phyloP scores from a whole-genome alignment of 2,113 vertebrate genomes.

The Ceyx margarethae region DNA sequence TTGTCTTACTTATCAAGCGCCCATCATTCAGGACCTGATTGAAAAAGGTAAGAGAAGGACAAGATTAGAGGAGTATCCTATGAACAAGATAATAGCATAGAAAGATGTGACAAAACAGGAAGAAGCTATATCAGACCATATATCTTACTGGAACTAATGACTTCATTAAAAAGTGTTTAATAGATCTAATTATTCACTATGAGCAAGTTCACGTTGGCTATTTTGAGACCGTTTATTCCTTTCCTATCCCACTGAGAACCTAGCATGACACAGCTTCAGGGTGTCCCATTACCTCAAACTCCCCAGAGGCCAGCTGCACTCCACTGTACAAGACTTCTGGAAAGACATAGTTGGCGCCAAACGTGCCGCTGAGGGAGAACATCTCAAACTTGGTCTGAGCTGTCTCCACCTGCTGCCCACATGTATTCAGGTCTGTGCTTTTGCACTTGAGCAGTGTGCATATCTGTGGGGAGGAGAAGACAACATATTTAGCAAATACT shows the following conservation, averaged over 20 bases:
- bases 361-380: conserved; percentile 76
- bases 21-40: conserved; percentile 70
- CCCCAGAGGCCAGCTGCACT: conserved; percentile 63
- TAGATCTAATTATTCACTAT: background rate
- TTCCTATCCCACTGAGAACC: background rate
- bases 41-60: background rate
- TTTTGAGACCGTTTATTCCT: background rate
- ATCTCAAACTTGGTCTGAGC: conserved; percentile 69
- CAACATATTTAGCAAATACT: background rate
- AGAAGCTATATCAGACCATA: rapidly evolving
- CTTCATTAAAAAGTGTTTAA: background rate
- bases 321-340: conserved; percentile 75
- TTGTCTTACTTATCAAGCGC: conserved; percentile 39
- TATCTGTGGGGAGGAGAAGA: conserved; percentile 24
- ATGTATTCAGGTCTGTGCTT: background rate
- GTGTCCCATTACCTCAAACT: conserved; percentile 68
- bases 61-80: background rate
- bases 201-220: background rate
- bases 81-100: background rate
- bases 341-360: conserved; percentile 70
- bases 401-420: conserved; percentile 47
- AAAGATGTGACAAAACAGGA: background rate
- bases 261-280: background rate
- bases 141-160: background rate
- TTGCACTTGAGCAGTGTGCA: conserved; percentile 75